Evolutionary conservation across 2,113 vertebrate species (phyloP), one percentile per base, ranked within the genome.

Genomic region (Anser cygnoides): DNA sequence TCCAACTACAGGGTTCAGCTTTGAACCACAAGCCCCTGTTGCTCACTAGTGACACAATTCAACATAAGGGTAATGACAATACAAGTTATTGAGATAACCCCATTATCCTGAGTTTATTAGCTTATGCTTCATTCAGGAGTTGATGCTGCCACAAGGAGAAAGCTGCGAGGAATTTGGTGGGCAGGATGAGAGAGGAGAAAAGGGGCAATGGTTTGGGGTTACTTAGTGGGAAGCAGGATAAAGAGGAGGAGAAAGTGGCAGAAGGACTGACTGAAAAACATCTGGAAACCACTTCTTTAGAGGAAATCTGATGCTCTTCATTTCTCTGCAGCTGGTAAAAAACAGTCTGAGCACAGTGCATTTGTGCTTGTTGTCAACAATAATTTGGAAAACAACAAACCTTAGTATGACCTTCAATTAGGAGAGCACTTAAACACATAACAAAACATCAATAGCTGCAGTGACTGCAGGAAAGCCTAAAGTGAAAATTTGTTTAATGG

Each of bases 21-120:
- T 59, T 93, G 71, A 85, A 73, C 11, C 23, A n/a, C 0, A 0
- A 87, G 35, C 25, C 23, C 20, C 0, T 0, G 17, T 76, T 93
- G 75, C 26, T 87, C 22, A 19, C 29, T 37, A 58, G 7, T 25
- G 73, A 84, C 29, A 29, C 5, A 70, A 62, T 70, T 6, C 41
- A 66, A 10, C 5, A 12, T 29, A 37, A 8, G 5, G 11, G 44
- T n/a, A 7, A 11, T 35, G 43, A 26, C 11, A 43, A 20, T 10
- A 20, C 6, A 8, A 6, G 26, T 57, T 73, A 74, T 19, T 18
- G 39, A 41, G 16, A 49, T 49, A 49, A 49, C 20, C 46, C 46
- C 46, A 49, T 10, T 39, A 4, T 63, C n/a, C 39, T 31, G 11
- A 13, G 3, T 70, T 86, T 80, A 61, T 57, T 26, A 44, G 6